Percentiles rank a stretch among this genome's conserved stretches.
Evolutionary conservation across 2,888 invertebrate species (phyloP).

Genomic region (Sesamia inferens): DNA sequence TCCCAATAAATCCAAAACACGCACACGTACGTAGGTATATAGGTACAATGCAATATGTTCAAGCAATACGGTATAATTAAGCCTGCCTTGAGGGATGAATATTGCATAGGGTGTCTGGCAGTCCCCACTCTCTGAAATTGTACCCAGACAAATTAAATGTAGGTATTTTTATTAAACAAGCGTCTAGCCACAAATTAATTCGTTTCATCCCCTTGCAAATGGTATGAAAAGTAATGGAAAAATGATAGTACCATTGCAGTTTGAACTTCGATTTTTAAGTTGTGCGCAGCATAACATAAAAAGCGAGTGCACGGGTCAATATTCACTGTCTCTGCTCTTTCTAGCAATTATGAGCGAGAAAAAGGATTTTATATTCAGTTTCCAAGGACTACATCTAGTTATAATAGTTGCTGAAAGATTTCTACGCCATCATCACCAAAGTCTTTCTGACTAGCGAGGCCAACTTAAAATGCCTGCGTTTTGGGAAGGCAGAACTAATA

Average conservation of each 20-base stretch:
- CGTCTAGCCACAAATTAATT: conserved; percentile 16
- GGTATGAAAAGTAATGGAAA: conserved; percentile 19
- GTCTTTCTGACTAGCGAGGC: not conserved
- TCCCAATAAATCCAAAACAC: not conserved
- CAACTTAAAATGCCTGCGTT: not conserved
- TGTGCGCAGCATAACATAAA: conserved; percentile 24
- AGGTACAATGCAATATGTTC: not conserved
- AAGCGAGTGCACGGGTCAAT: conserved; percentile 36
- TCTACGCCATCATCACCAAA: not conserved
- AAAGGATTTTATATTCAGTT: conserved; percentile 34
- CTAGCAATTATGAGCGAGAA: conserved; percentile 34
- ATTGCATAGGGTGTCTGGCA: conserved; percentile 4
- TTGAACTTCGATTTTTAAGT: conserved; percentile 10
- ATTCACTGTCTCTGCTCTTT: conserved; percentile 26
- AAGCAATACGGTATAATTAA: conserved; percentile 16
- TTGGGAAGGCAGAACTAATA: not conserved
- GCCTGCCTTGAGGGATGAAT: conserved; percentile 14
- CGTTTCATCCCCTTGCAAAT: conserved; percentile 12
- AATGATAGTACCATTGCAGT: conserved; percentile 36
- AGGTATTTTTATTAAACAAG: conserved; percentile 30
- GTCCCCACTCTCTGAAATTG: not conserved
- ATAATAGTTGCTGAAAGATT: conserved; percentile 30
- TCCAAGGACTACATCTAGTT: conserved; percentile 16
- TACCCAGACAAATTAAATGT: conserved; percentile 19
- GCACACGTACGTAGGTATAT: not conserved